phyloP scores from a whole-genome alignment of 2,888 invertebrate species.

The Odontomyia ornata region DNA sequence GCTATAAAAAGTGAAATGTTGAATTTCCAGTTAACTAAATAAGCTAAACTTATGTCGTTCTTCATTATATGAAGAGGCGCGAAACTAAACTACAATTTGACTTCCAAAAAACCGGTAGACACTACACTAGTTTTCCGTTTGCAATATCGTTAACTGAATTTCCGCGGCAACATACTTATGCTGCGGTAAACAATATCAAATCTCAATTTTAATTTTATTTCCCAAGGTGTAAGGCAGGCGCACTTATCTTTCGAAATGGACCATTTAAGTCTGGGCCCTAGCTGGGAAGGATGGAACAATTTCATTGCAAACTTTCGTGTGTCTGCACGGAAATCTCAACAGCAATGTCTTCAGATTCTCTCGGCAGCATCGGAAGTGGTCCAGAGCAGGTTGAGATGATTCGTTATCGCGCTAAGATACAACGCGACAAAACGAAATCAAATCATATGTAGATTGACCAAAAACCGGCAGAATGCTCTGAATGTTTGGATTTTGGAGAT shows the following conservation, averaged over 20 bases:
- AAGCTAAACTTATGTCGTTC: background rate
- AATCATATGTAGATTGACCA: constrained; percentile 37
- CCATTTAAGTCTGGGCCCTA: no score
- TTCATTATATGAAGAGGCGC: constrained; percentile 15
- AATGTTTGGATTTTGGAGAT: constrained; percentile 36
- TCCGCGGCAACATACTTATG: background rate
- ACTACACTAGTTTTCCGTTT: background rate
- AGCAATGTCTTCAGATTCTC: no score
- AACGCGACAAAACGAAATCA: constrained; percentile 37
- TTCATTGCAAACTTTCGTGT: no score
- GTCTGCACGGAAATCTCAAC: no score
- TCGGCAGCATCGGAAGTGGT: no score
- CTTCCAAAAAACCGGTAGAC: constrained; percentile 7
- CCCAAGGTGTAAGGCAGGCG: no score
- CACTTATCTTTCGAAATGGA: no score
- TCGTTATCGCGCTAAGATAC: background rate
- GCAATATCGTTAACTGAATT: constrained; percentile 9
- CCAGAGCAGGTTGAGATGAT: background rate
- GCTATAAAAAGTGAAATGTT: constrained; percentile 26
- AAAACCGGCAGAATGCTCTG: constrained; percentile 42
- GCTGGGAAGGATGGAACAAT: no score
- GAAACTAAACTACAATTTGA: background rate
- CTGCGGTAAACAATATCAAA: background rate
- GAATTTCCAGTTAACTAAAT: constrained; percentile 15
- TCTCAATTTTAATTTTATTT: background rate